phyloP scores from a whole-genome alignment of 2,888 invertebrate genomes.

The Sturmia bella region DNA sequence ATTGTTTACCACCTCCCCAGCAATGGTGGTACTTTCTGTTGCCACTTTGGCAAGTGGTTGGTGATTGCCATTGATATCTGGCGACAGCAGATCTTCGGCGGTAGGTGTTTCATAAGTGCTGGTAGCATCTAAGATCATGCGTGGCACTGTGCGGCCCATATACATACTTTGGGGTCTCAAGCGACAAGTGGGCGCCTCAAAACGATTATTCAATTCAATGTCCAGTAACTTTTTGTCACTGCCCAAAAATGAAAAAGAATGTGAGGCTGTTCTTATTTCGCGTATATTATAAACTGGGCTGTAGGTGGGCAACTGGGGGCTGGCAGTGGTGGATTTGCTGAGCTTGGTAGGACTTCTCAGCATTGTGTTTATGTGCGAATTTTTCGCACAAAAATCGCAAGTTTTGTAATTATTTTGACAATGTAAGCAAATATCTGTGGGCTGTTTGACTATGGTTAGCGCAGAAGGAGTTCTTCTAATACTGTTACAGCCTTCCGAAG shows the following conservation, averaged over 20 bases:
- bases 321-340: background rate
- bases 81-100: constrained; percentile 5
- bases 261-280: constrained; percentile 80
- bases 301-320: constrained; percentile 74
- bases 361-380: constrained; percentile 73
- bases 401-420: constrained; percentile 78
- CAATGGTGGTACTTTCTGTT: constrained; percentile 42
- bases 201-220: constrained; percentile 79
- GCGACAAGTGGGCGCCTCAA: constrained; percentile 71
- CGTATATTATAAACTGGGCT: constrained; percentile 82
- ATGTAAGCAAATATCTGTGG: constrained; percentile 73
- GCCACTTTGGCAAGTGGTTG: constrained; percentile 24
- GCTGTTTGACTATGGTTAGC: constrained; percentile 64
- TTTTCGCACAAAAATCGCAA: constrained; percentile 79
- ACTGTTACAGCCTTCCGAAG: constrained; percentile 74
- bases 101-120: constrained; percentile 64
- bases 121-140: constrained; percentile 69
- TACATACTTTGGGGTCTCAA: constrained; percentile 74
- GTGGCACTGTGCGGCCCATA: constrained; percentile 66
- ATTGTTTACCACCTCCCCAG: constrained; percentile 80
- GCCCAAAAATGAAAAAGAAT: constrained; percentile 81
- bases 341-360: constrained; percentile 31
- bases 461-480: constrained; percentile 67
- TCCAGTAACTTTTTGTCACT: constrained; percentile 81
- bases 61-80: constrained; percentile 74